Base-by-base conservation (phyloP, 37 sponge, comb jelly and placozoan species). In the Spongia lamella region DNA sequence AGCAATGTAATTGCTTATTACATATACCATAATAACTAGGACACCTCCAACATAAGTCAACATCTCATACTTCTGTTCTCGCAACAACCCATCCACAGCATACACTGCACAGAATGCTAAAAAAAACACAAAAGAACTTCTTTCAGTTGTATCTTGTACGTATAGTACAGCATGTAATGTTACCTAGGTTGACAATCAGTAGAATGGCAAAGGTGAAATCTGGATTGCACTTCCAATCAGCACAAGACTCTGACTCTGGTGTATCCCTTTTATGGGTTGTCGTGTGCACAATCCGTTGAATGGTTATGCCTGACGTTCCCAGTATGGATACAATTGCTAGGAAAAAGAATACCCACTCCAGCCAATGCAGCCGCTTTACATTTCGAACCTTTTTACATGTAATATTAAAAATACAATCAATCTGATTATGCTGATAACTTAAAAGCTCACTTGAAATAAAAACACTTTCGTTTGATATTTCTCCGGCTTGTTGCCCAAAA, bases 61-160 rank as follows among this genome's bases (percentile, higher is more conserved):
- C 49, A 81, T 56, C 57, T 84, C 90, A 72, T 77, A 90, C n/a
- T 21, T 51, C 21, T 83, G 61, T 61, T 90, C 86, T 61, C 86
- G 47, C 11, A 90, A 33, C 54, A 90, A 20, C 0, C 90, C 86
- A 78, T 84, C 64, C 32, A 61, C 38, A 19, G 56, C 73, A 51
- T 85, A 90, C 56, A 61, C 77, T 0, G 63, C n/a, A 31, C 70
- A 81, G 63, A 90, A 90, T 1, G 38, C 90, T 88, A 63, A 24
- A 66, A 38, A 30, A 50, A 53, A 53, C 26, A 38, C 2, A 52
- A 31, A 52, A 9, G 61, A 29, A 2, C 16, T 22, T 21, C 13
- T 58, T 26, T 35, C 9, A 9, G 19, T 33, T 73, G 7, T 11
- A 33, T 9, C 58, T n/a, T 25, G 35, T 14, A 14, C 14, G 37